A percentile compares a stretch with the other conserved stretches of the same genome.
Evolutionary conservation across 2,113 vertebrate species (phyloP).

Genomic region (Pseudonaja textilis): DNA sequence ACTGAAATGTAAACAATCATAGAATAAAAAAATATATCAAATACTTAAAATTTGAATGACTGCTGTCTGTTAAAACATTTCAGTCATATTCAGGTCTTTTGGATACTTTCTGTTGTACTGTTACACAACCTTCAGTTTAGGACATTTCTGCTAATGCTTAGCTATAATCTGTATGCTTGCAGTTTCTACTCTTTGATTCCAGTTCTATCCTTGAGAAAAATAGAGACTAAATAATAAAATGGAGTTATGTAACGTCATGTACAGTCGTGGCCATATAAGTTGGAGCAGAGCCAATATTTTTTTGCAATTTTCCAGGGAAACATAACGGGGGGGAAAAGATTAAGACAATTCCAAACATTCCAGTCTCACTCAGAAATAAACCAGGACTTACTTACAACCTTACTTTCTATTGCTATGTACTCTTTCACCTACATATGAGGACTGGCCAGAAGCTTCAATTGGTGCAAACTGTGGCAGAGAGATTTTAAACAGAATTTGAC

Average conservation of each 20-base stretch:
- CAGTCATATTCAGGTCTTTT: background rate
- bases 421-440: background rate
- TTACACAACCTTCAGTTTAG: background rate
- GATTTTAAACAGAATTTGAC: background rate
- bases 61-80: background rate
- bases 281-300: background rate
- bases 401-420: background rate
- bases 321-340: background rate
- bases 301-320: background rate
- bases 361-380: background rate
- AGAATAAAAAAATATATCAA: background rate
- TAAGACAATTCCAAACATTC: background rate
- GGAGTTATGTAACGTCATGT: background rate
- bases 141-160: background rate
- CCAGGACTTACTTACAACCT: background rate
- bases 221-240: background rate
- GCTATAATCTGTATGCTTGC: background rate
- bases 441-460: background rate
- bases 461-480: background rate
- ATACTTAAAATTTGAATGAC: background rate
- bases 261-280: background rate
- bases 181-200: background rate
- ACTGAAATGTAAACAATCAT: background rate
- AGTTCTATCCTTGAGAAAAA: background rate
- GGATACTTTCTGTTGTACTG: background rate